Percentiles rank a stretch among this genome's conserved stretches.
Evolutionary conservation across 2,888 invertebrate genomes (phyloP).

Genomic region (Cerceris rybyensis): DNA sequence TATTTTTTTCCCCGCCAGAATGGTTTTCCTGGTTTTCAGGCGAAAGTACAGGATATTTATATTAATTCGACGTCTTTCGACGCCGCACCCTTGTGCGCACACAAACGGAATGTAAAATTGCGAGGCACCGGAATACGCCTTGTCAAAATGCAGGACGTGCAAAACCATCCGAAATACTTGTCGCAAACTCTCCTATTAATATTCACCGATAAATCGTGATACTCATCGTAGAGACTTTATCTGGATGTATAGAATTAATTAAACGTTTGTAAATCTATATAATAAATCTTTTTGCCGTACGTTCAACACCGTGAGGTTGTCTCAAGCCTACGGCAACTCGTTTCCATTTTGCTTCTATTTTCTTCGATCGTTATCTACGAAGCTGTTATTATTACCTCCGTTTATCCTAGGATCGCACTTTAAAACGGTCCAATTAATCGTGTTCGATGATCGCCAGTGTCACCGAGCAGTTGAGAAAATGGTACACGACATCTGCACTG

Average conservation of each 20-base stretch:
- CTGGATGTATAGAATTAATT: too few relatives aligned
- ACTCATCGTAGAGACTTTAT: background rate
- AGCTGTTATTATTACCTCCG: constrained; percentile 27
- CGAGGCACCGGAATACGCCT: too few relatives aligned
- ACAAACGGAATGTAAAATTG: too few relatives aligned
- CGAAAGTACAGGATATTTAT: constrained; percentile 49
- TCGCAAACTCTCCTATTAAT: too few relatives aligned
- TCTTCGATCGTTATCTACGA: constrained; percentile 37
- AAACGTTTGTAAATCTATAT: background rate
- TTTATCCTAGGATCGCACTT: constrained; percentile 4
- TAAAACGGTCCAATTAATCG: constrained; percentile 17
- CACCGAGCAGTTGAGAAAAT: constrained; percentile 35
- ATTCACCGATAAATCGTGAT: background rate
- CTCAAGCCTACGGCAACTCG: too few relatives aligned
- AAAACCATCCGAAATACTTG: too few relatives aligned
- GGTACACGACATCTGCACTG: constrained; percentile 42
- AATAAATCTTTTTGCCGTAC: background rate
- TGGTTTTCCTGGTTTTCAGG: constrained; percentile 53
- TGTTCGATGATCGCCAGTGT: constrained; percentile 35
- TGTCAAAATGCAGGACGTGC: too few relatives aligned
- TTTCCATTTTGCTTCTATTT: constrained; percentile 37
- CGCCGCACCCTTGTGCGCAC: constrained; percentile 15
- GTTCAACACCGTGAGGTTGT: background rate
- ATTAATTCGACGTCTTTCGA: constrained; percentile 38
- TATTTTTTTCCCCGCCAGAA: constrained; percentile 20